Evolutionary conservation across 2,113 vertebrate genomes (phyloP).

Genomic region (Corythornis madagascariensis): DNA sequence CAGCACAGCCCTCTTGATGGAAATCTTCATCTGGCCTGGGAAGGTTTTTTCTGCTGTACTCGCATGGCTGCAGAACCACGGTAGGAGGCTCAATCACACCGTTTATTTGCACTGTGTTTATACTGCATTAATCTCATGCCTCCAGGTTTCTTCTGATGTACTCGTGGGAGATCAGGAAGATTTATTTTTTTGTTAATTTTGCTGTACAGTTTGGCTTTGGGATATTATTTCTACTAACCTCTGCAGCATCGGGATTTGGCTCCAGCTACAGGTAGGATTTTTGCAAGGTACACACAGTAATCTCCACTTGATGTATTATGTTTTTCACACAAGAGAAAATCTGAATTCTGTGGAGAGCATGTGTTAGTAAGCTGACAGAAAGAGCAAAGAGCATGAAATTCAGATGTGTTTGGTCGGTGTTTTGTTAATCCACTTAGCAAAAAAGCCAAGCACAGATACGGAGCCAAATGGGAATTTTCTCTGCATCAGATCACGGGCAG

Average conservation of each 20-base stretch:
- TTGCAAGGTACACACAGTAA: not conserved
- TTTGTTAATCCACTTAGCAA: constrained; percentile 57
- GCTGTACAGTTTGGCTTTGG: not conserved
- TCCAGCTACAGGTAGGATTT: constrained; percentile 5
- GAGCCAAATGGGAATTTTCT: constrained; percentile 51
- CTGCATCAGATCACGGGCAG: constrained; percentile 23
- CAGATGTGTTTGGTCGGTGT: constrained; percentile 40
- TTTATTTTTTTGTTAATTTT: not conserved
- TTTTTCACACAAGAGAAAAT: constrained; percentile 37
- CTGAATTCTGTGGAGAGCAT: constrained; percentile 37
- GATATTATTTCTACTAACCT: not conserved
- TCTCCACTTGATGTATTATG: not conserved
- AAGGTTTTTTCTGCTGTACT: not conserved
- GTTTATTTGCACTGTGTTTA: not conserved
- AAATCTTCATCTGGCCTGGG: not conserved
- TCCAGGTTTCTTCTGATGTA: not conserved
- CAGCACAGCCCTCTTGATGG: not conserved
- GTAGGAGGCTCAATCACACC: not conserved
- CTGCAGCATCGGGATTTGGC: not conserved
- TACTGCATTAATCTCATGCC: not conserved
- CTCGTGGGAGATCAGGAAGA: not conserved
- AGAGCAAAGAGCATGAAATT: constrained; percentile 59
- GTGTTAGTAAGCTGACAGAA: constrained; percentile 42
- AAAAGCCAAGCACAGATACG: constrained; percentile 36
- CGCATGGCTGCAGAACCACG: not conserved